Evolutionary conservation across 2,888 invertebrate genomes (phyloP).

Genomic region (Pteria penguin): DNA sequence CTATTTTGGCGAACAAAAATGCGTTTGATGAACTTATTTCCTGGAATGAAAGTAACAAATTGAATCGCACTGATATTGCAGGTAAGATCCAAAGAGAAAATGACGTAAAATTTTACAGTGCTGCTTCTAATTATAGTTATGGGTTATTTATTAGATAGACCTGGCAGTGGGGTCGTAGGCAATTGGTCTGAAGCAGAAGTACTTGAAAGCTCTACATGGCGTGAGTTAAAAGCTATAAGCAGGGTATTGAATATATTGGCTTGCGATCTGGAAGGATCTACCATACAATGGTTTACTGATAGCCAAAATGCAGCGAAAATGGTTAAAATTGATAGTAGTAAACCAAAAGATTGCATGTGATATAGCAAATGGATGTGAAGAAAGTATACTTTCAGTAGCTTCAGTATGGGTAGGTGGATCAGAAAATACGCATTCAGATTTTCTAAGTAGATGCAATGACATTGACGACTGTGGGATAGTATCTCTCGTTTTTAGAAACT

Average conservation of each 20-base stretch:
- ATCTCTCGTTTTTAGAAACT: neutral
- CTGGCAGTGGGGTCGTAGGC: too few species aligned
- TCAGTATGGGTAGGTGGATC: slow-evolving; percentile 1
- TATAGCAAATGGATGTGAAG: neutral
- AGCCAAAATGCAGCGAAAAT: slow-evolving; percentile 18
- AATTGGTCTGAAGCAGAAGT: neutral
- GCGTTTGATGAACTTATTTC: slow-evolving; percentile 1
- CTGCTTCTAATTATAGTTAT: slow-evolving; percentile 14
- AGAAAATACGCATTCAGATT: slow-evolving; percentile 6
- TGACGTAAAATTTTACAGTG: slow-evolving; percentile 1
- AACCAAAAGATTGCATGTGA: neutral
- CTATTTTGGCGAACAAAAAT: neutral
- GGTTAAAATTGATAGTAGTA: slow-evolving; percentile 26
- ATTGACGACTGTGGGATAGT: slow-evolving; percentile 9
- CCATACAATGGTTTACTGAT: slow-evolving; percentile 3
- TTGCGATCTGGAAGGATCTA: neutral
- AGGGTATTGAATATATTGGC: neutral
- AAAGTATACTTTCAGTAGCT: neutral
- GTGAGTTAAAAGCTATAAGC: slow-evolving; percentile 22
- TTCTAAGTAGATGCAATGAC: slow-evolving; percentile 6
- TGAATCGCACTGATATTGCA: neutral
- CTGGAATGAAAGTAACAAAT: neutral
- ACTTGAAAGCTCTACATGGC: slow-evolving; percentile 20
- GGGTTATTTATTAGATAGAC: neutral
- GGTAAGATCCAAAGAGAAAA: neutral